Percentiles rank a stretch among this genome's conserved stretches.
These are phyloP conservation scores for Andrena hattorfiana DNA, from an alignment of 2,888 invertebrate genomes.

Conservation along the genomic window DNA sequence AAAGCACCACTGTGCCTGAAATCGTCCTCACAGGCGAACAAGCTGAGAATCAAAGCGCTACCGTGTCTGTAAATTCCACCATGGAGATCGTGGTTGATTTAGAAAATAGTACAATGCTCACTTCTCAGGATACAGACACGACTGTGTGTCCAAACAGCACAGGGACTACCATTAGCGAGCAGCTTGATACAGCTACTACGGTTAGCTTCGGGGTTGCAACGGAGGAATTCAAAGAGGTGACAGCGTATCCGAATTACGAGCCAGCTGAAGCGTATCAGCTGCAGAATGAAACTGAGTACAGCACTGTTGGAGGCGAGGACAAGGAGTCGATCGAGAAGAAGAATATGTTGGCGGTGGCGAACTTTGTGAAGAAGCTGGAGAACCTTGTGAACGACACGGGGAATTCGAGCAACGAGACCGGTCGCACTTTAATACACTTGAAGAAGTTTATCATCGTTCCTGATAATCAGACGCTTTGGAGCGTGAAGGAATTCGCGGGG, in stretches of 20 bases:
- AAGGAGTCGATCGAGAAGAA: slow-evolving; percentile 39
- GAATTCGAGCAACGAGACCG: slow-evolving; percentile 8
- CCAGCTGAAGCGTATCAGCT: background rate
- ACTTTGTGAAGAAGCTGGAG: slow-evolving; percentile 73
- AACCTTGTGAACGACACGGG: slow-evolving; percentile 56
- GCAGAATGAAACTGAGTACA: background rate
- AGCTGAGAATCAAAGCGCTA: too few relatives aligned
- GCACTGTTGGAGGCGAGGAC: background rate
- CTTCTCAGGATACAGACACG: background rate
- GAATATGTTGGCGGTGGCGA: slow-evolving; percentile 70
- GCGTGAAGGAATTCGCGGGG: slow-evolving; percentile 13
- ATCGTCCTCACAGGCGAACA: too few relatives aligned
- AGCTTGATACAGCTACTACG: background rate
- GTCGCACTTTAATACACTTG: slow-evolving; percentile 48
- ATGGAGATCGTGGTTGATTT: background rate
- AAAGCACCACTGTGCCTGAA: too few relatives aligned
- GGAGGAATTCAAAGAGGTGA: background rate
- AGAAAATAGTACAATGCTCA: background rate
- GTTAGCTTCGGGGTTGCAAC: background rate
- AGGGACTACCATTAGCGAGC: background rate
- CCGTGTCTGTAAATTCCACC: too few relatives aligned
- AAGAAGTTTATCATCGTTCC: slow-evolving; percentile 53
- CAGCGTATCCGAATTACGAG: background rate
- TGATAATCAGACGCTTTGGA: slow-evolving; percentile 25
- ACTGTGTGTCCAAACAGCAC: background rate